Base-by-base conservation (phyloP, 2,797 vertebrate species). In the Adelosebastes latens region DNA sequence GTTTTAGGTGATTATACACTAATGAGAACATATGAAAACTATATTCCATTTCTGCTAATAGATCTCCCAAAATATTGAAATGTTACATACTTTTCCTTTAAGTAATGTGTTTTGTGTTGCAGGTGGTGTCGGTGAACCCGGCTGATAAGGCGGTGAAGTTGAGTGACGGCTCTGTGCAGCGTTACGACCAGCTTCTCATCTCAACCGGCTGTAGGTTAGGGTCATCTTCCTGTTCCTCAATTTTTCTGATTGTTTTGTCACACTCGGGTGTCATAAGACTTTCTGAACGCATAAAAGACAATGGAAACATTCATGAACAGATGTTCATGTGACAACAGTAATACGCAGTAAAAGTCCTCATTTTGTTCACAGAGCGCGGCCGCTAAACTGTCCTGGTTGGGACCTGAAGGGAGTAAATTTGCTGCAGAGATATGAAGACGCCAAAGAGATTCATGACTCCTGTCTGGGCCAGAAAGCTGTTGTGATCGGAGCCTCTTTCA, bases 401-500 rank as follows among this genome's bases (percentile, higher is more conserved):
- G 90, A 96, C 52, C 89, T 98, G 83, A 82, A 93, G 83, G 97
- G 97, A 0, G 92, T 98, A 1, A 95, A 90, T 59, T 2, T 83
- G 2, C 88, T 98, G 80, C 91, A 97, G 77, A 96, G 69, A 42
- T 93, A 96, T 2, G 95, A 96, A 22, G 97, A 97, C 5, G 96
- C 97, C 10, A 91, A 79, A 66, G 94, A 92, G 63, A 96, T 98
- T 85, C 83, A 96, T 82, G 62, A 81, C 39, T 89, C 94, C 75
- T 94, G 95, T 59, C 20, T 89, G 0, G 94, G 93, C 53, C 94
- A 82, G 73, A 95, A 88, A 2, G 91, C 93, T 2, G 95, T 97
- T 69, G 72, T 98, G 3, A 2, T 97, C 1, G 97, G 97, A 81
- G 92, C 96, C 8, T 98, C 97, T 8, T 98, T 98, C 88, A 87